Evolutionary conservation across 2,888 invertebrate species (phyloP).

Genomic region (Prenolepis imparis): DNA sequence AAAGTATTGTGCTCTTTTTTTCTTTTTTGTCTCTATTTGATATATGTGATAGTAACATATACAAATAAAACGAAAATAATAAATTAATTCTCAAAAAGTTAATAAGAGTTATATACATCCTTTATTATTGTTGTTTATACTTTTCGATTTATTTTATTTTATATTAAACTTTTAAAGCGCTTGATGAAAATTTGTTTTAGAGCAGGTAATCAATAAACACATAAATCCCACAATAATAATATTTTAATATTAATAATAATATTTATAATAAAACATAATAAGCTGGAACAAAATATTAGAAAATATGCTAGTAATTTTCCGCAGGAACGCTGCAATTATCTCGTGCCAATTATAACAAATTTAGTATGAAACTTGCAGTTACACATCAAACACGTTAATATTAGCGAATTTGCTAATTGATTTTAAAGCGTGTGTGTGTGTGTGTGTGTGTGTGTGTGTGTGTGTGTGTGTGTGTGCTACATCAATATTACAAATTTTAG

Average conservation of each 20-base stretch:
- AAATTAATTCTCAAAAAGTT: background rate
- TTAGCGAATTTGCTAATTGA: background rate
- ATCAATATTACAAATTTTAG: background rate
- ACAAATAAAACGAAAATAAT: background rate
- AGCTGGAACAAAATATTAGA: background rate
- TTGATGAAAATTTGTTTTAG: background rate
- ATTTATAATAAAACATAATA: background rate
- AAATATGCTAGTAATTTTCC: background rate
- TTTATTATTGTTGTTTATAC: constrained; percentile 4
- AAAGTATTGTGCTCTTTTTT: background rate
- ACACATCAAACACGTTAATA: background rate
- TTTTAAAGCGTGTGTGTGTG: background rate
- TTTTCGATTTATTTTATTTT: background rate
- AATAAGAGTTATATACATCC: background rate
- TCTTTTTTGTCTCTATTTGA: background rate
- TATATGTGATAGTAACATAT: background rate
- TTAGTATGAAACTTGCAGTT: background rate
- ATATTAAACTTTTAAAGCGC: background rate
- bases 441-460: background rate
- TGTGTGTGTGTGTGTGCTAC: background rate
- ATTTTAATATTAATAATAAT: background rate
- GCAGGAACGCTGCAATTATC: background rate
- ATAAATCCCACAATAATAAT: background rate
- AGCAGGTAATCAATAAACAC: background rate
- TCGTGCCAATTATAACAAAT: constrained; percentile 1